Conservation (phyloP, 92 coral and sea anemone species). For the Phenganax marumi region DNA sequence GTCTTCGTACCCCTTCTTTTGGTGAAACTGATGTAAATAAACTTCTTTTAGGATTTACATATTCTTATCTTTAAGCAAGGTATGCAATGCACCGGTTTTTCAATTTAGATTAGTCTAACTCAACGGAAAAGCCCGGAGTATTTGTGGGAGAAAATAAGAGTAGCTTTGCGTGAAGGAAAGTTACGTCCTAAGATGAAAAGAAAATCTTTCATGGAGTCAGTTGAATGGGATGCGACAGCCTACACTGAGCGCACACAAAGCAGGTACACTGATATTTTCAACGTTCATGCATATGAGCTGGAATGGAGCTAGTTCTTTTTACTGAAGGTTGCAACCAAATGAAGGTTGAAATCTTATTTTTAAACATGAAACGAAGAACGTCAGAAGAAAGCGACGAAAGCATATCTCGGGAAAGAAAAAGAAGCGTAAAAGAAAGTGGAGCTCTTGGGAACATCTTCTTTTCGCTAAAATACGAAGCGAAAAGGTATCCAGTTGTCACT, state of each 20-base stretch:
- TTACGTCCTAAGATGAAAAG: slow-evolving; percentile 27
- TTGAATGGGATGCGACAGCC: slow-evolving; percentile 17
- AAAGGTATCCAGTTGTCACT: slow-evolving; percentile 3
- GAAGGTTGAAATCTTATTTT: not conserved
- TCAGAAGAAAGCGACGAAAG: not conserved
- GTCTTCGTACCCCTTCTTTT: no score
- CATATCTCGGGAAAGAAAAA: not conserved
- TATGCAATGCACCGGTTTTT: no score
- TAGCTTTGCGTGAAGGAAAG: slow-evolving; percentile 14
- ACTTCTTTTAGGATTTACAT: not conserved
- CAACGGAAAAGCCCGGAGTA: slow-evolving; percentile 25
- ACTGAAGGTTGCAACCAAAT: not conserved
- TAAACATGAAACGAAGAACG: not conserved
- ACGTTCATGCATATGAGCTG: not conserved
- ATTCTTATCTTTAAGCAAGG: no score
- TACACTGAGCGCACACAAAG: not conserved
- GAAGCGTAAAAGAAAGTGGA: slow-evolving; percentile 23
- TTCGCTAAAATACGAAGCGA: slow-evolving; percentile 32
- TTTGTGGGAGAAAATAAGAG: slow-evolving; percentile 35
- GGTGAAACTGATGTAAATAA: not conserved
- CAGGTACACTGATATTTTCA: not conserved
- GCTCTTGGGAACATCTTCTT: slow-evolving; percentile 30
- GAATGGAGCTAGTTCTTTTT: not conserved
- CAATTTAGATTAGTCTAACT: not conserved
- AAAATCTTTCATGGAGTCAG: slow-evolving; percentile 28